A percentile compares a stretch with the other conserved stretches of the same genome.
phyloP scores from a whole-genome alignment of 1,140 invertebrate species.

The Glomeris maerens region DNA sequence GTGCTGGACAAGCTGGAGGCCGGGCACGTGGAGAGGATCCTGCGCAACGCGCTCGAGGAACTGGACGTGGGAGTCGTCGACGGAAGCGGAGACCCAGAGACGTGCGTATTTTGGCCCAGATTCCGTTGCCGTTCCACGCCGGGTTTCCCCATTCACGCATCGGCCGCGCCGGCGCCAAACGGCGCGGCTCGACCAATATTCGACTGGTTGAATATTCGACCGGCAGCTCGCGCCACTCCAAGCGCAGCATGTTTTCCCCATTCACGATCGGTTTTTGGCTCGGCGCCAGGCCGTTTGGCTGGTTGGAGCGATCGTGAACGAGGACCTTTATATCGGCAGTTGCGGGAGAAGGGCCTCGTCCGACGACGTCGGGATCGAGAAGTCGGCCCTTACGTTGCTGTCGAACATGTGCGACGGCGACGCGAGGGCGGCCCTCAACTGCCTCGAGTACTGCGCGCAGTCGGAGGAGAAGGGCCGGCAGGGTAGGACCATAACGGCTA shows the following conservation, averaged over 20 bases:
- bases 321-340: too few relatives aligned
- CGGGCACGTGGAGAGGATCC: constrained; percentile 44
- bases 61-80: constrained; percentile 8
- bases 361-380: constrained; percentile 35
- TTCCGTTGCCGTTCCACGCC: too few relatives aligned
- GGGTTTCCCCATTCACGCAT: too few relatives aligned
- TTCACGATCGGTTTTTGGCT: too few relatives aligned
- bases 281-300: too few relatives aligned
- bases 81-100: background rate
- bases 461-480: constrained; percentile 26
- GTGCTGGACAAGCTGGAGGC: constrained; percentile 53
- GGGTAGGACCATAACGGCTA: constrained; percentile 18
- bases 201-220: too few relatives aligned
- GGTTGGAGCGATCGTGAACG: too few relatives aligned
- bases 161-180: too few relatives aligned
- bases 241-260: too few relatives aligned
- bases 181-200: too few relatives aligned
- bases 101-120: too few relatives aligned
- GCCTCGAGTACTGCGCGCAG: constrained; percentile 52
- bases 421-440: constrained; percentile 58
- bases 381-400: constrained; percentile 48
- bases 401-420: constrained; percentile 65
- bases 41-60: constrained; percentile 40
- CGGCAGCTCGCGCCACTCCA: too few relatives aligned
- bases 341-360: background rate